A percentile compares a stretch with the other conserved stretches of the same genome.
phyloP scores from a whole-genome alignment of 2,797 vertebrate genomes.

The Typhlichthys subterraneus region DNA sequence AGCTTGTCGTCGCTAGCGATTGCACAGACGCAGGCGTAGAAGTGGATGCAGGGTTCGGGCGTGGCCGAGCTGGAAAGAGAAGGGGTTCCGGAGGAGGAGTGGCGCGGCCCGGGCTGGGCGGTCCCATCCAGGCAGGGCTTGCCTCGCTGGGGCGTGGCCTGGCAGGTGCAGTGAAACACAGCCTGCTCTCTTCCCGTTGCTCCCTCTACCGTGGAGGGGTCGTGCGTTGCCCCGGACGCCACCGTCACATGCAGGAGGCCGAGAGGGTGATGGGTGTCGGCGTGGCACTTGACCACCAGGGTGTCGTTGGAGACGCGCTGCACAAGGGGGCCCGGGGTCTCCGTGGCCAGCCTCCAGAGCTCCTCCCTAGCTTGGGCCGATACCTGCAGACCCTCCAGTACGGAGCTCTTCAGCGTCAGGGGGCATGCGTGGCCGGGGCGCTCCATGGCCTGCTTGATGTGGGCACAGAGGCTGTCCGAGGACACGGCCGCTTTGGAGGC shows the following conservation, averaged over 20 bases:
- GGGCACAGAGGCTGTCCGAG: constrained; percentile 83
- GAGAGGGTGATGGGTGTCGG: constrained; percentile 80
- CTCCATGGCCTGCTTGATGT: constrained; percentile 87
- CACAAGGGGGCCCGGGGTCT: constrained; percentile 88
- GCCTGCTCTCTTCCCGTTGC: constrained; percentile 11
- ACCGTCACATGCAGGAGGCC: constrained; percentile 88
- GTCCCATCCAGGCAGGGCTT: constrained; percentile 24
- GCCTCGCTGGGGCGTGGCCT: constrained; percentile 29
- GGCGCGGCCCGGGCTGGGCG: neutral
- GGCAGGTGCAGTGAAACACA: constrained; percentile 68
- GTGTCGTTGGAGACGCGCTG: constrained; percentile 85
- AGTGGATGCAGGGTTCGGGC: constrained; percentile 82
- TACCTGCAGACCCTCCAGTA: constrained; percentile 83
- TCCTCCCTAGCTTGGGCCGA: constrained; percentile 82
- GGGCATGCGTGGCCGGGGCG: constrained; percentile 83
- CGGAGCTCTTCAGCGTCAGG: constrained; percentile 86
- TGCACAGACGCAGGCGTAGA: constrained; percentile 93
- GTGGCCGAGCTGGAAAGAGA: neutral
- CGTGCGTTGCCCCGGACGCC: constrained; percentile 46
- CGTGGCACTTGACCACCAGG: constrained; percentile 89
- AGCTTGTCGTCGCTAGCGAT: constrained; percentile 88
- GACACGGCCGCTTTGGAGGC: constrained; percentile 50
- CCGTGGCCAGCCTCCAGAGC: constrained; percentile 87
- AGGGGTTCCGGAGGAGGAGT: neutral
- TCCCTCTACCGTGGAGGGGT: constrained; percentile 48